Base-by-base conservation (phyloP, 2,888 invertebrate genomes). In the Agriopis leucophaearia region DNA sequence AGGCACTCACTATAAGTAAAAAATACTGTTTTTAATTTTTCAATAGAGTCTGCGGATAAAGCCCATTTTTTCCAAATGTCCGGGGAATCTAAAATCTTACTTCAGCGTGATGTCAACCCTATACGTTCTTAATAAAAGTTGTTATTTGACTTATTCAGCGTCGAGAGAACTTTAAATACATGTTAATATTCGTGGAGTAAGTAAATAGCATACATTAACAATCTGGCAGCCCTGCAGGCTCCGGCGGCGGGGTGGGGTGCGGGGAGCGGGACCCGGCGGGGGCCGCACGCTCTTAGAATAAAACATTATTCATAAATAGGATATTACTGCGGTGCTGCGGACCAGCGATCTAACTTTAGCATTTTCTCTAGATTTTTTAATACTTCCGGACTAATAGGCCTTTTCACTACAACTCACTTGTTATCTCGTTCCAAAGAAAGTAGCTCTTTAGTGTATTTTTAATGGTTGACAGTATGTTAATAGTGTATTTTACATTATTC, bases 281-380 rank as follows among this genome's bases (percentile, higher is more conserved):
- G 83, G 85, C 83, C 90, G 92, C 88, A 93, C 92, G 92, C 91
- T 90, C 87, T 89, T 90, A 90, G 93, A 92, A 93, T 92, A 92
- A 92, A 93, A 93, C 92, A 92, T 93, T 93, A 92, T 93, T 93
- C 93, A 93, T 93, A 93, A 93, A 92, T 91, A 92, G 92, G 89
- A 90, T 90, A 92, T 92, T 92, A 92, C 90, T 74, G 74, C 67
- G 48, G 38, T 9, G 15, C 54, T 54, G 52, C 44, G n/a, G 9
- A 8, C 1, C 55, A 55, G 55, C 7, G 42, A 13, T 42, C 13
- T 18, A 42, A 27, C 42, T 55, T 42, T 44, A 54, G 38, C 36
- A 12, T 27, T 2, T 27, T 27, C n/a, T n/a, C 9, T 51, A 35
- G n/a, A 6, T 51, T 51, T 51, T 50, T 27, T 13, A 47, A 15